phyloP scores from a whole-genome alignment of 2,797 vertebrate species.

The Tiaroga cobitis region DNA sequence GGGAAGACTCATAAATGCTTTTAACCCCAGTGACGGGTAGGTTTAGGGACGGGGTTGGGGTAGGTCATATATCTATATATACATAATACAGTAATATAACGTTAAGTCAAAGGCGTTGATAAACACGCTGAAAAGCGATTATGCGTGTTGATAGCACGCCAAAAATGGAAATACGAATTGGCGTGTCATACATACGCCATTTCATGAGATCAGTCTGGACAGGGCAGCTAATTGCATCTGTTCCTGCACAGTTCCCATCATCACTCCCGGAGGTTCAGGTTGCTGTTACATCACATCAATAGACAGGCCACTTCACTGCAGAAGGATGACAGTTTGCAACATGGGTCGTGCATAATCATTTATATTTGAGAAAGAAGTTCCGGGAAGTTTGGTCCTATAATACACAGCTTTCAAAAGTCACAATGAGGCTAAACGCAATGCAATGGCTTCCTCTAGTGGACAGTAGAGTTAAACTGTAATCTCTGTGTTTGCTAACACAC shows the following conservation, averaged over 20 bases:
- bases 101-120: too few species aligned
- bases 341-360: not conserved
- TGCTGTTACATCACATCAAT: slow-evolving; percentile 11
- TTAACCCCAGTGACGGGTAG: too few species aligned
- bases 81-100: too few species aligned
- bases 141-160: too few species aligned
- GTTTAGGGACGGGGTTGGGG: too few species aligned
- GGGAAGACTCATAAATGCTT: too few species aligned
- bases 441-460: slow-evolving; percentile 40
- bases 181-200: too few species aligned
- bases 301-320: slow-evolving; percentile 12
- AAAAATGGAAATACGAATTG: too few species aligned
- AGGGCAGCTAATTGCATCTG: slow-evolving; percentile 48
- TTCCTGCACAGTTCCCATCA: slow-evolving; percentile 47
- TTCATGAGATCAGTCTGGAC: too few species aligned
- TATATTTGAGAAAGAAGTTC: not conserved
- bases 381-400: not conserved
- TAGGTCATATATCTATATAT: too few species aligned
- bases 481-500: not conserved
- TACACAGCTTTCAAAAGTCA: not conserved
- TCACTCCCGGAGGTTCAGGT: slow-evolving; percentile 41
- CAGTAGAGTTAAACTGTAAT: not conserved
- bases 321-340: not conserved
- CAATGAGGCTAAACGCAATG: not conserved
- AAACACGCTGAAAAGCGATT: too few species aligned